Base-by-base conservation (phyloP, 37 sponge, comb jelly and placozoan species). In the Amphimedon queenslandica region DNA sequence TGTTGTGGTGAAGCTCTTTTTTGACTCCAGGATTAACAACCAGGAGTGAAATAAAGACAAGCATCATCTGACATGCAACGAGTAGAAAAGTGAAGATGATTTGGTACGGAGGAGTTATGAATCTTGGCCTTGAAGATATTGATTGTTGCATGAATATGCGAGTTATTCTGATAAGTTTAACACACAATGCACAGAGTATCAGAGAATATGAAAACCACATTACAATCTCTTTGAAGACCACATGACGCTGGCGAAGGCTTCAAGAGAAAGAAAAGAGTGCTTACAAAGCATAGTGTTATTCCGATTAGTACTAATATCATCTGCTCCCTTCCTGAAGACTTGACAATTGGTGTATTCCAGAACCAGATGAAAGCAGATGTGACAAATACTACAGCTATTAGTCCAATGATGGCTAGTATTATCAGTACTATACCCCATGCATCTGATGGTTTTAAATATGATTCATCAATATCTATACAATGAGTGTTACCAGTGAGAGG, bases 301-400 rank as follows among this genome's bases (percentile, higher is more conserved):
- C 93, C 93, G 16, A 71, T 40, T 25, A 87, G 78, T 0, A 92
- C 37, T 1, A 83, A 40, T 5, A 69, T 57, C 74, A 87, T 82
- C 42, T 86, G 93, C 65, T 92, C 93, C 3, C 93, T 61, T 25
- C 93, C 87, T 32, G 93, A 92, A 25, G 93, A 87, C 51, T 86
- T 87, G 33, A 92, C 81, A 16, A 92, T 71, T 3, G 93, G 68
- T 2, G 88, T 83, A 16, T 75, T 83, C 78, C 80, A 83, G 67
- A 57, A 74, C 34, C 66, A 55, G 13, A 30, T 66, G 30, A 80
- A 87, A 6, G 77, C 70, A 18, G 76, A 32, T 18, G 16, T 32
- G 0, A 78, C 71, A 1, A 76, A 30, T 3, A 31, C 77, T 1
- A 87, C 78, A 10, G 24, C 55, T 40, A 80, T 37, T 11, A 87